A percentile compares a stretch with the other conserved stretches of the same genome.
phyloP scores from a whole-genome alignment of 2,888 invertebrate species.

The Caenorhabditis sp. region DNA sequence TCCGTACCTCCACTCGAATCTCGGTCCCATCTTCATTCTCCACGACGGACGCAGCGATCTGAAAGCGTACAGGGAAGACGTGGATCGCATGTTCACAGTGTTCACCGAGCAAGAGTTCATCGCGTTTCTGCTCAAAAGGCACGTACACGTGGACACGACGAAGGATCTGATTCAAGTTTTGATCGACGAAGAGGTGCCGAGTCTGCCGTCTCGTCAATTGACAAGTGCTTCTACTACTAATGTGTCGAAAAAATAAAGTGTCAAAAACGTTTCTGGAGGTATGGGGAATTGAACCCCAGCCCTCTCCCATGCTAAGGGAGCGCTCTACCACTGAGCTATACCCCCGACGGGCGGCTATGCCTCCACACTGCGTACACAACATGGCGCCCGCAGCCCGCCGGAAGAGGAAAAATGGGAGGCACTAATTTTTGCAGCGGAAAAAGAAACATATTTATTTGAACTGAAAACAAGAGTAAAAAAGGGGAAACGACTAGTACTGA shows the following conservation, averaged over 20 bases:
- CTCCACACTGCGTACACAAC: no score
- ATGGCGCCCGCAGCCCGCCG: no score
- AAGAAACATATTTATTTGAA: no score
- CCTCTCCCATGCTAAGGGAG: slow-evolving; percentile 76
- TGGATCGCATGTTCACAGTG: neutral
- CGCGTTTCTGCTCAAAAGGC: neutral
- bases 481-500: slow-evolving; percentile 1
- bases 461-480: neutral
- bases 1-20: slow-evolving; percentile 18
- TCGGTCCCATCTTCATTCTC: slow-evolving; percentile 25
- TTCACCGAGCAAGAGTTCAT: slow-evolving; percentile 4
- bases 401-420: no score
- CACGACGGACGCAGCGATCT: no score
- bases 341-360: no score
- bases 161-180: neutral
- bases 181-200: no score
- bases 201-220: no score
- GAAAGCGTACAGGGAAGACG: no score
- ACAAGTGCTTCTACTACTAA: neutral
- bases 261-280: slow-evolving; percentile 63
- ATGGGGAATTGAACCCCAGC: slow-evolving; percentile 74
- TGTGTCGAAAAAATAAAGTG: no score
- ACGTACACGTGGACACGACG: neutral
- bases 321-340: slow-evolving; percentile 76
- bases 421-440: no score